Evolutionary conservation across 2,888 invertebrate genomes (phyloP).

Genomic region (Dryomyza anilis): DNA sequence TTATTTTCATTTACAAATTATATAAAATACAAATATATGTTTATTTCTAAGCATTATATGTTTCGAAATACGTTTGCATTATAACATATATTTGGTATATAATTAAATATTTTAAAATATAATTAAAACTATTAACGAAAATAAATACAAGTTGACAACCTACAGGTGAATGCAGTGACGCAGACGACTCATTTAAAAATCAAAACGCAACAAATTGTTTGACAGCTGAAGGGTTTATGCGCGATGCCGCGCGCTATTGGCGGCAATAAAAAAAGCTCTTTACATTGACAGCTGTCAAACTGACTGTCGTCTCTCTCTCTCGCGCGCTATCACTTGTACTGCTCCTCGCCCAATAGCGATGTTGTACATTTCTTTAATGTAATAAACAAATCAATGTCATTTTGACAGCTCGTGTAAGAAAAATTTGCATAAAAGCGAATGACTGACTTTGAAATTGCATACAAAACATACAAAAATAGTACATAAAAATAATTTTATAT

Average conservation of each 20-base stretch:
- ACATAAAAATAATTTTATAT: no score
- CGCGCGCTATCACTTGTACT: no score
- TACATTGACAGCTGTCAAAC: no score
- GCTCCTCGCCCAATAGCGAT: no score
- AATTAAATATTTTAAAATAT: neutral
- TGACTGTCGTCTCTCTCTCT: no score
- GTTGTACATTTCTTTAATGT: neutral
- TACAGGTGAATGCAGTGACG: neutral
- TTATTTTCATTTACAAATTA: no score
- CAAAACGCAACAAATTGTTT: neutral
- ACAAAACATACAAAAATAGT: neutral
- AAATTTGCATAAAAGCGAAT: neutral
- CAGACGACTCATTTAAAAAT: neutral
- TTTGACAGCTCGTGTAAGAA: neutral
- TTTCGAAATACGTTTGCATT: neutral
- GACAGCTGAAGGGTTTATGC: neutral
- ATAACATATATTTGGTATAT: neutral
- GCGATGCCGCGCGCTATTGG: neutral
- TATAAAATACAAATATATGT: no score
- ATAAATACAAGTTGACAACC: neutral
- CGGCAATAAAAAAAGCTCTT: neutral
- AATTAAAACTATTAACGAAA: no score
- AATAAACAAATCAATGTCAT: slow-evolving; percentile 7
- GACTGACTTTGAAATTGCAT: neutral
- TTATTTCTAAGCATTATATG: neutral